Base-by-base conservation (phyloP, 2,113 vertebrate species). In the Lycocorax pyrrhopterus region DNA sequence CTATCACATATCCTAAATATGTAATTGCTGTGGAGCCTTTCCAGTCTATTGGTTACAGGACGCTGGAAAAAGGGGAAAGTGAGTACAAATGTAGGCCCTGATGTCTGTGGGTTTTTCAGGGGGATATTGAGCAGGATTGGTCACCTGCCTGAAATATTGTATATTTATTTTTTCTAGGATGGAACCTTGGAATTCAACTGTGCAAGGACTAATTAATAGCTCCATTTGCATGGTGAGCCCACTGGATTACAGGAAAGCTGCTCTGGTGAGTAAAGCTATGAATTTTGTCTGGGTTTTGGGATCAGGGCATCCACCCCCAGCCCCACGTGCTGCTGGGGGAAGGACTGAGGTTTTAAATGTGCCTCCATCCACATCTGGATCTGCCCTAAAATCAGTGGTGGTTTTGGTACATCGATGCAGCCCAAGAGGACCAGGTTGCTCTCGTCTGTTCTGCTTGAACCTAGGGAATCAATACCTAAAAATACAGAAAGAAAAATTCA, bases 1-100 rank as follows among this genome's bases (percentile, higher is more conserved):
- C 88, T 95, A 96, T 95, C 72, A 37, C 47, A 9, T 94, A 89
- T 96, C 72, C 95, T 82, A 97, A 96, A 94, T 80, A 62, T 47
- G 90, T 74, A 96, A 96, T 94, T 95, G 94, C 89, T 93, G 88
- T 72, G 86, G 68, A 96, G 85, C 92, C 95, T 96, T 96, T 93
- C 77, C 92, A 72, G 62, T 89, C 84, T 96, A 39, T 96, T 69
- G 94, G 60, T 92, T 91, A 67, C 58, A 68, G 93, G 95, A 89
- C 20, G 23, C 26, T 62, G 71, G 80, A 60, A 88, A 76, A 63
- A 84, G 90, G 81, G 81, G 37, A n/a, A 43, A 84, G 74, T 1
- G 18, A 90, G 94, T 43, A 77, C 41, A 73, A 84, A 78, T 32
- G 55, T 10, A 73, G 69, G 37, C 26, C 62, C 84, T 27, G 67